Evolutionary conservation across 2,113 vertebrate species (phyloP), one percentile per base, ranked within the genome.

Genomic region (Ancistrus triradiatus): DNA sequence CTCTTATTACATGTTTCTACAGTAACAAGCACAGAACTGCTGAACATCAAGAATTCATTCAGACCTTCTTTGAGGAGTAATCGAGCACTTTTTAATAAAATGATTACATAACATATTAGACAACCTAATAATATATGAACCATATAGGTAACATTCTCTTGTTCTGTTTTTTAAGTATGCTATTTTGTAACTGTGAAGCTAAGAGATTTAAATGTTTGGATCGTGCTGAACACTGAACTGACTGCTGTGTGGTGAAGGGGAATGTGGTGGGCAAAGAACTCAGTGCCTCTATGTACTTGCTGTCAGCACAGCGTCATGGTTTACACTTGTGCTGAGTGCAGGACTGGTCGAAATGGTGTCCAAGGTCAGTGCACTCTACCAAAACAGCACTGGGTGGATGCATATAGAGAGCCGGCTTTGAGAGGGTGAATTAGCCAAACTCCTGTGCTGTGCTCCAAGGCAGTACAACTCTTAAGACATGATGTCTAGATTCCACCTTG

Each of bases 361-460:
- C 70, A 73, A 73, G 68, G 67, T 73, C 70, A 62, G 65, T 51
- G 15, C 43, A 21, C n/a, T 24, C 44, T 31, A 11, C 25, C 33
- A 52, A 19, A 44, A 44, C 48, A 49, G 50, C 21, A 25, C 15
- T 11, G n/a, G 22, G 37, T 38, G 40, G 37, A 21, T 47, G 38
- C 31, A 9, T 50, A 40, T 19, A 55, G 63, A 70, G 10, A 37
- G 33, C 22, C n/a, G 59, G 15, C 11, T 72, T 72, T 72, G 72
- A 51, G 57, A 60, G 46, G 63, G 59, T 74, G 69, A 69, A 68
- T 66, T 74, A 72, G 61, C 52, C 55, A 18, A 59, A 61, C 69
- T 66, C 42, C n/a, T n/a, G n/a, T n/a, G n/a, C n/a, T n/a, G n/a
- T n/a, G n/a, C n/a, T n/a, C n/a, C n/a, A n/a, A n/a, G n/a, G n/a